Base-by-base conservation (phyloP, 2,888 invertebrate genomes). In the Drosophila histrio region DNA sequence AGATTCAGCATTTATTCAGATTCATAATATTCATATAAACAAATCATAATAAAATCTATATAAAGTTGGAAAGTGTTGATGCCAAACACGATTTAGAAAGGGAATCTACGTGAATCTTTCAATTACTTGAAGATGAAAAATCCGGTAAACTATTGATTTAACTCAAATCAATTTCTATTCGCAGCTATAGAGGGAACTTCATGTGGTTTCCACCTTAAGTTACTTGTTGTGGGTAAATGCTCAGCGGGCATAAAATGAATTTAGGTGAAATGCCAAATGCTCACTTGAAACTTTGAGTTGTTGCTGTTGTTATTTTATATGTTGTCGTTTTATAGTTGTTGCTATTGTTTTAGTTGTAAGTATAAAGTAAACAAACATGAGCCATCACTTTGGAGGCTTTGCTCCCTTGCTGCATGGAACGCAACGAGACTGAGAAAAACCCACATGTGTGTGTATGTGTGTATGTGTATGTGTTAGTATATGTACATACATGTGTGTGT, bases 291-390 rank as follows among this genome's bases (percentile, higher is more conserved):
- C 58, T 72, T 72, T 63, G 17, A 32, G 19, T 38, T 26, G 17
- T 34, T 47, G 39, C 26, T 70, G 50, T 34, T 62, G 43, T 36
- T 46, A 30, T 22, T 28, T 39, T 36, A 26, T 58, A 21, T 5
- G 24, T 28, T 57, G 57, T 28, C 26, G 41, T 44, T 47, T 15
- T 36, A 34, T 49, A 38, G 34, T 13, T 32, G 11, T 53, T 44
- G 34, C 26, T 47, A 52, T 34, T 57, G 50, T 49, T 64, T 49
- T 54, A 58, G 60, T 57, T 71, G 60, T 47, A 63, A 60, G 72
- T 41, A 21, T 38, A 62, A 50, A 60, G 62, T 76, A 76, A 79
- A 79, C 61, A 79, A 77, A 61, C 80, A 72, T 53, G 71, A 61
- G 56, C 43, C 58, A 56, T 15, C 52, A 61, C 72, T 49, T 59